These are phyloP conservation scores for Xiphias gladius DNA, from an alignment of 2,113 vertebrate species.

Conservation along the genomic window DNA sequence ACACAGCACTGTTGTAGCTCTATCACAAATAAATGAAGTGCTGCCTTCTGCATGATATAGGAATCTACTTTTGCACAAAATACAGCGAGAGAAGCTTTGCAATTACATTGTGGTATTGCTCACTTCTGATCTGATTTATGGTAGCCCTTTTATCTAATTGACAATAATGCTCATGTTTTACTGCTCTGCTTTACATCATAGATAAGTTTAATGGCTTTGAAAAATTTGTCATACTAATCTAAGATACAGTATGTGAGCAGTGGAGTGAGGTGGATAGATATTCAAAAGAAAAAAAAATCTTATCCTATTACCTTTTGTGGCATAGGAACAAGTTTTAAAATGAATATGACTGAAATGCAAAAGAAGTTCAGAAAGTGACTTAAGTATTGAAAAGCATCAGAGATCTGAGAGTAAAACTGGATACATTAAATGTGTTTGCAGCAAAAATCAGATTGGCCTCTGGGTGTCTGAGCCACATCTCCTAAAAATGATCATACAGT, in stretches of 20 bases:
- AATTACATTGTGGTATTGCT: neutral
- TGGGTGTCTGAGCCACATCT: neutral
- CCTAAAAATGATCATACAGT: neutral
- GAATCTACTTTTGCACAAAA: slow-evolving; percentile 3
- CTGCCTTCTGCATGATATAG: slow-evolving; percentile 36
- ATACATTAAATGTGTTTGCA: neutral
- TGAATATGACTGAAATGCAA: neutral
- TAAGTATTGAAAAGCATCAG: neutral
- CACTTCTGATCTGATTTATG: slow-evolving; percentile 4
- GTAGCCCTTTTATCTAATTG: neutral
- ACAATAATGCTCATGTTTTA: slow-evolving; percentile 9
- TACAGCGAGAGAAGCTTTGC: neutral
- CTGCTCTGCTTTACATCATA: slow-evolving; percentile 6
- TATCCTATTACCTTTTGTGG: neutral
- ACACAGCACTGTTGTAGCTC: slow-evolving; percentile 5
- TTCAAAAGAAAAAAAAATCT: neutral
- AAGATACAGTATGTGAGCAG: neutral
- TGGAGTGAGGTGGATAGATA: neutral
- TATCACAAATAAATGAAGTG: slow-evolving; percentile 35
- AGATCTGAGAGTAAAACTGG: neutral
- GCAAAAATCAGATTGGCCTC: neutral
- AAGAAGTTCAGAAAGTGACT: neutral
- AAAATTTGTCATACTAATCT: neutral
- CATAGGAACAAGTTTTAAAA: neutral
- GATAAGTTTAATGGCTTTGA: slow-evolving; percentile 19